These are phyloP conservation scores for Xenotilapia caudafasciata DNA, from an alignment of 2,113 vertebrate genomes.

Conservation along the genomic window DNA sequence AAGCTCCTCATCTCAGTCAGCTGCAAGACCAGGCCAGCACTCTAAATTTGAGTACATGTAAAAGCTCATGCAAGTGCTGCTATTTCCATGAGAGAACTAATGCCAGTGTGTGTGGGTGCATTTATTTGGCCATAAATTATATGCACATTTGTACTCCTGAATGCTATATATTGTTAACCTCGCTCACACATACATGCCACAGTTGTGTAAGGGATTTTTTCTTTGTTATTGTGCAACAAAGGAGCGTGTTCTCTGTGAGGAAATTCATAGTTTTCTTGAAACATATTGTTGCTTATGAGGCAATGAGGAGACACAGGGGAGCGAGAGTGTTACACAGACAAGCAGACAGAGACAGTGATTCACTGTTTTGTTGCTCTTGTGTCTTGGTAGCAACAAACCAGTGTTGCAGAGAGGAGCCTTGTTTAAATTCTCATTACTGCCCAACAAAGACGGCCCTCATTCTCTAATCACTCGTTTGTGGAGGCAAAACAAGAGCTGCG, in stretches of 20 bases:
- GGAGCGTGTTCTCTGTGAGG: not conserved
- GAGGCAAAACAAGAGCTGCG: slow-evolving; percentile 14
- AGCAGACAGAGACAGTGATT: slow-evolving; percentile 11
- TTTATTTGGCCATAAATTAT: not conserved
- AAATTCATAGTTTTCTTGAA: slow-evolving; percentile 2
- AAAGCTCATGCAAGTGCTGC: slow-evolving; percentile 17
- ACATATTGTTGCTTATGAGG: not conserved
- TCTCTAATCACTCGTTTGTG: slow-evolving; percentile 34
- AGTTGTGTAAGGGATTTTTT: slow-evolving; percentile 16
- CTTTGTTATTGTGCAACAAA: slow-evolving; percentile 1
- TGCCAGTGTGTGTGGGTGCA: not conserved
- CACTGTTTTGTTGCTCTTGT: slow-evolving; percentile 30
- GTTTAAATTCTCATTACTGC: slow-evolving; percentile 45
- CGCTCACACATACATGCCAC: slow-evolving; percentile 25
- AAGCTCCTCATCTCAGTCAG: slow-evolving; percentile 17
- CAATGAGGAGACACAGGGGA: not conserved
- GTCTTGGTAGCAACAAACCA: slow-evolving; percentile 23
- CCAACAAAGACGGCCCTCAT: slow-evolving; percentile 47
- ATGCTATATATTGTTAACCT: slow-evolving; percentile 32
- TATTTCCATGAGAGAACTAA: slow-evolving; percentile 22
- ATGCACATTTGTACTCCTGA: slow-evolving; percentile 20
- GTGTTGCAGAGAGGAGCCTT: slow-evolving; percentile 27
- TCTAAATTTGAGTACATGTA: slow-evolving; percentile 52
- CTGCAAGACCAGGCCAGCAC: not conserved
- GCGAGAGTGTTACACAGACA: not conserved